Percentiles rank a stretch among this genome's conserved stretches.
These are phyloP conservation scores for Dolichallabes microphthalmus DNA, from an alignment of 2,113 vertebrate genomes.

Conservation along the genomic window DNA sequence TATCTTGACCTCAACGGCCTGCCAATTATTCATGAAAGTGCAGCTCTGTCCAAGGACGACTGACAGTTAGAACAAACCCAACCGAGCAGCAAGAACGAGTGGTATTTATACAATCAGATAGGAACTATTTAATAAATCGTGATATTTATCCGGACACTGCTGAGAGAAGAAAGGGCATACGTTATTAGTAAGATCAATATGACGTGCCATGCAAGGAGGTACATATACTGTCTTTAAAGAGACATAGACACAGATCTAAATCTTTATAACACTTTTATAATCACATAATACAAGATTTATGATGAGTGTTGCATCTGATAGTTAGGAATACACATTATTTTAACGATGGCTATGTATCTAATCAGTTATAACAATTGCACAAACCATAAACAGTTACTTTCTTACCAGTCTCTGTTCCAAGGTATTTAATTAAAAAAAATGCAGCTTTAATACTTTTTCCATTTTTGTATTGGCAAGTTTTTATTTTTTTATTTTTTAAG, in stretches of 20 bases:
- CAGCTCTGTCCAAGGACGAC: constrained; percentile 63
- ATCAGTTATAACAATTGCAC: not conserved
- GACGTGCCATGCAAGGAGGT: constrained; percentile 23
- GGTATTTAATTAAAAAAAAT: not conserved
- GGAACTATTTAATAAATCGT: constrained; percentile 65
- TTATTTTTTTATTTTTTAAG: too few species aligned
- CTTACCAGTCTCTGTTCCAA: not conserved
- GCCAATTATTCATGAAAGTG: constrained; percentile 62
- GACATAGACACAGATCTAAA: not conserved
- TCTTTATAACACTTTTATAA: not conserved
- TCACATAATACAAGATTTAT: not conserved
- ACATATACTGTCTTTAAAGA: constrained; percentile 1
- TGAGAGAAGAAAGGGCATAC: constrained; percentile 11
- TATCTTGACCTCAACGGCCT: constrained; percentile 63
- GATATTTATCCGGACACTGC: constrained; percentile 8
- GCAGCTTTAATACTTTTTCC: not conserved
- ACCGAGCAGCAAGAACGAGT: constrained; percentile 71
- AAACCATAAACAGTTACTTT: not conserved
- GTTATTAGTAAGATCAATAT: not conserved
- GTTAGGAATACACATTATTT: not conserved
- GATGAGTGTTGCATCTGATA: not conserved
- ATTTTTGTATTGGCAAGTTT: too few species aligned
- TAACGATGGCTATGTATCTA: not conserved
- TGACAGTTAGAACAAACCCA: constrained; percentile 68
- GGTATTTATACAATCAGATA: constrained; percentile 70